A percentile compares a stretch with the other conserved stretches of the same genome.
Conservation (phyloP, 92 coral and sea anemone species). For the Zoanthus gigantus region DNA sequence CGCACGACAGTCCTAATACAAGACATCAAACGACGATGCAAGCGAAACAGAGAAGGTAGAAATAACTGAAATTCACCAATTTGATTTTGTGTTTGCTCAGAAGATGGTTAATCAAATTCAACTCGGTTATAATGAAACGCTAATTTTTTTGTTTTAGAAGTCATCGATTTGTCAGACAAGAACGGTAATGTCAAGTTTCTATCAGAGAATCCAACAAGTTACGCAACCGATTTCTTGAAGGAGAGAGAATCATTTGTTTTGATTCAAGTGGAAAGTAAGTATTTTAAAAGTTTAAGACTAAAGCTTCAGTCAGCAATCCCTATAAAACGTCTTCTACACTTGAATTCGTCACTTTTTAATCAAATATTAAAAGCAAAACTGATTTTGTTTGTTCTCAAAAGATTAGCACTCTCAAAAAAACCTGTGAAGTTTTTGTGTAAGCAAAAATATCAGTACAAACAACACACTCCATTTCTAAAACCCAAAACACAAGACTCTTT, state of each 20-base stretch:
- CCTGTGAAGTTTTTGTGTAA: too few relatives aligned
- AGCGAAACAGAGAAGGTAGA: constrained; percentile 78
- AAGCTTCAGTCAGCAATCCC: neutral
- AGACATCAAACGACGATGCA: constrained; percentile 90
- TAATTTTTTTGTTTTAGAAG: constrained; percentile 46
- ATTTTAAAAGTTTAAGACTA: neutral
- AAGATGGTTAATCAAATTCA: neutral
- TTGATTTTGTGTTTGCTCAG: neutral
- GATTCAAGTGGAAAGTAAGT: constrained; percentile 95
- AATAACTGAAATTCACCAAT: neutral
- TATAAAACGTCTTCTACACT: neutral
- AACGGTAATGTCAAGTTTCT: constrained; percentile 89
- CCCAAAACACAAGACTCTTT: too few relatives aligned
- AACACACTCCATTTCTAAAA: too few relatives aligned
- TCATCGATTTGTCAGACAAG: constrained; percentile 92
- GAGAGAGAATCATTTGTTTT: constrained; percentile 89
- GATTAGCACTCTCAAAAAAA: too few relatives aligned
- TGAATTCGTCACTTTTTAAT: too few relatives aligned
- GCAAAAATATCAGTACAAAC: too few relatives aligned
- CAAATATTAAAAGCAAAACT: too few relatives aligned
- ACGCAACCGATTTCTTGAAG: constrained; percentile 85
- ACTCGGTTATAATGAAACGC: neutral
- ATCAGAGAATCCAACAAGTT: constrained; percentile 77
- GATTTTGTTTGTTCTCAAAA: too few relatives aligned
- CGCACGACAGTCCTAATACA: constrained; percentile 85